These are phyloP conservation scores for Pygoscelis antarcticus DNA, from an alignment of 2,113 vertebrate species.

Conservation along the genomic window DNA sequence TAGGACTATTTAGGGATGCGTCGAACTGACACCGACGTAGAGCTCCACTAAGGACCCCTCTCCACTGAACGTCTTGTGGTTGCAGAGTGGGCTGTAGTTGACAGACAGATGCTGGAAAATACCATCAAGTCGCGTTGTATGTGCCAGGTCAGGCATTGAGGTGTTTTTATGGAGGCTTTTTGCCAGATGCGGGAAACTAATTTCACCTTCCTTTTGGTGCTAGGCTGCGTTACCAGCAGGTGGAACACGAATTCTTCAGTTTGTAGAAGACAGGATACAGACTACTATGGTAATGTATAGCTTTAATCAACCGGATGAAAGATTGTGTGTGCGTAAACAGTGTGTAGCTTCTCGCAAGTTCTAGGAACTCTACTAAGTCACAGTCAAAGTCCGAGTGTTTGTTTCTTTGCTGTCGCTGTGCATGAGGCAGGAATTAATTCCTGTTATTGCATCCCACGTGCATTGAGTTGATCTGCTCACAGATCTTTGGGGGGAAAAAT, in stretches of 20 bases:
- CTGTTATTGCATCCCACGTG: background rate
- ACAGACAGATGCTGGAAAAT: background rate
- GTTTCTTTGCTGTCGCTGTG: background rate
- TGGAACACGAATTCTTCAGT: slow-evolving; percentile 72
- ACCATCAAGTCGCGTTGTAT: fast-evolving
- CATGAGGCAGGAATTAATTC: background rate
- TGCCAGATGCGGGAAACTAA: background rate
- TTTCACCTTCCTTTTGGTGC: background rate
- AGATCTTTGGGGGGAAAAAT: background rate
- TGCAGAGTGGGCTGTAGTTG: background rate
- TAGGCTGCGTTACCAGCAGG: slow-evolving; percentile 61
- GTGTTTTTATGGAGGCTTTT: background rate
- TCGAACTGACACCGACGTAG: background rate
- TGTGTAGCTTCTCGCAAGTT: background rate
- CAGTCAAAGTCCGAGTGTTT: background rate
- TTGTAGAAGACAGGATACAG: slow-evolving; percentile 80
- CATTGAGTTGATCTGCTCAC: background rate
- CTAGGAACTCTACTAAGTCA: background rate
- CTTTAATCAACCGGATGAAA: background rate
- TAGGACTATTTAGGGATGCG: background rate
- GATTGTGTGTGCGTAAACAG: background rate
- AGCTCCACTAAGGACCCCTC: background rate
- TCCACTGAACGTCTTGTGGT: background rate
- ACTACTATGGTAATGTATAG: slow-evolving; percentile 79
- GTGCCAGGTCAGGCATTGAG: background rate